Evolutionary conservation across 2,113 vertebrate species (phyloP).

Genomic region (Lepus timidus): DNA sequence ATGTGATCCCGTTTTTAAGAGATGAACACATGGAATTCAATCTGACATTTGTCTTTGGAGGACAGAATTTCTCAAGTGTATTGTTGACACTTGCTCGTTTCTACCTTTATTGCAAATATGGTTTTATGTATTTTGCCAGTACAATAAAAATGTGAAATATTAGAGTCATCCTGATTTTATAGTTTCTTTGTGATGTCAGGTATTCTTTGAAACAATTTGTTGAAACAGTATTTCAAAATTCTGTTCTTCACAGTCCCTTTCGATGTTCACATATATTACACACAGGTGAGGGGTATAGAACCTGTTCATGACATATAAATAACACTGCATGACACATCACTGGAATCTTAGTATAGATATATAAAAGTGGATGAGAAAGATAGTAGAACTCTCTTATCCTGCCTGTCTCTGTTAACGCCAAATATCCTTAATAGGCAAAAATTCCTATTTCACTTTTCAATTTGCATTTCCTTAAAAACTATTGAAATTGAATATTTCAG

Average conservation of each 20-base stretch:
- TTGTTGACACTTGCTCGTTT: conserved; percentile 54
- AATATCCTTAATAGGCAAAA: background rate
- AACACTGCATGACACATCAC: background rate
- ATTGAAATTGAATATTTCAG: background rate
- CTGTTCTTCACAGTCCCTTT: background rate
- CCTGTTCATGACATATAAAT: background rate
- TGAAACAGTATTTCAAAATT: conserved; percentile 7
- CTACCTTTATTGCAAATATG: conserved; percentile 59
- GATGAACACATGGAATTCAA: conserved; percentile 62
- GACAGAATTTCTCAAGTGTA: conserved; percentile 67
- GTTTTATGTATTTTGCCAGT: conserved; percentile 41
- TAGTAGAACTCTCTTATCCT: background rate
- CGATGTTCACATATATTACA: background rate
- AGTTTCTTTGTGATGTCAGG: conserved; percentile 17
- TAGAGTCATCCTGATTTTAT: conserved; percentile 12
- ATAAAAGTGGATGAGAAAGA: background rate
- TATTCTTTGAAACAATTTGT: conserved; percentile 4
- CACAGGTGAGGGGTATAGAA: background rate
- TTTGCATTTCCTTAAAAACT: background rate
- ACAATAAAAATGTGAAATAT: conserved; percentile 38
- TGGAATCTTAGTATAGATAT: background rate
- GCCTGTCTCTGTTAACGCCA: background rate
- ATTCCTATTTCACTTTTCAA: background rate
- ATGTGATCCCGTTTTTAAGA: background rate
- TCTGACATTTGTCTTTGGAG: conserved; percentile 68